Evolutionary conservation across 2,888 invertebrate species (phyloP), one percentile per base, ranked within the genome.

Genomic region (Sinelater perroti): DNA sequence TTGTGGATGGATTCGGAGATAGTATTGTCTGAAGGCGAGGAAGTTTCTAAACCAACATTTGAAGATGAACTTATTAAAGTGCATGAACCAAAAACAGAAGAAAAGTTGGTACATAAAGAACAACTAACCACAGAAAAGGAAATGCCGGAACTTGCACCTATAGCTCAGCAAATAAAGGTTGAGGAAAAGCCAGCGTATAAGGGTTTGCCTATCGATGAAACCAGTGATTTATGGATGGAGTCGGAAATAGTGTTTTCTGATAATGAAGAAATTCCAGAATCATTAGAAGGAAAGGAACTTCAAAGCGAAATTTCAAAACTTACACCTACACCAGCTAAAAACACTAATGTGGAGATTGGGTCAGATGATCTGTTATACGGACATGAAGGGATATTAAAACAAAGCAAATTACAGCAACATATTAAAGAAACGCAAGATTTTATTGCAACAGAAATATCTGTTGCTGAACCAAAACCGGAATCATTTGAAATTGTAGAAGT

Each of bases 1-100:
- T 30, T 50, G 7, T 56, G 51, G 56, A 56, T 56, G 56, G 56
- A 56, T 14, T 51, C 56, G 13, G 56, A 56, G 38, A 45, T 56
- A n/a, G 46, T 51, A 28, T 14, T 56, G 4, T 51, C 56, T 14
- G 56, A 56, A 16, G 56, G 51, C 2, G 56, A 51, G 17, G 53
- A 53, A 2, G 13, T 16, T n/a, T 30, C 30, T 6, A 30, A 14
- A 26, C n/a, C n/a, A n/a, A n/a, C n/a, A n/a, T n/a, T n/a, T n/a
- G n/a, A n/a, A 28, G 13, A 21, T 26, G 44, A 6, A 14, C 11
- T 6, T 24, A 24, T 24, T 24, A 24, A 24, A 24, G n/a, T 8
- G 4, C 6, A 7, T 17, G 18, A 36, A 35, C 31, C 10, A 18
- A n/a, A 58, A 45, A 54, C 10, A 31, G 11, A n/a, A n/a, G n/a